phyloP scores from a whole-genome alignment of 2,888 invertebrate genomes.

The Zygogramma bicolorata region DNA sequence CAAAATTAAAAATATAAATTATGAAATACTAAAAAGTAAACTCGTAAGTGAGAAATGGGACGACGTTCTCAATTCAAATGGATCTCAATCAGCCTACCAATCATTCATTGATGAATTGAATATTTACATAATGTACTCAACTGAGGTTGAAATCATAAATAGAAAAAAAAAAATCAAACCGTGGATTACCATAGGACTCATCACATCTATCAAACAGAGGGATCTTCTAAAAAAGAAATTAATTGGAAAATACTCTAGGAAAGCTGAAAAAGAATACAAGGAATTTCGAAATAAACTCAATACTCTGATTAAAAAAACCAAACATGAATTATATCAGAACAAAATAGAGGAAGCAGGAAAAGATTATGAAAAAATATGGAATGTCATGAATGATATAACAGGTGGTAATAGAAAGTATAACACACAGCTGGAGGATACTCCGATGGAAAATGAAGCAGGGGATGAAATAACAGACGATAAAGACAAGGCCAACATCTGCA shows the following conservation, averaged over 20 bases:
- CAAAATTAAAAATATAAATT: not conserved
- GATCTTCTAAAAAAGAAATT: constrained; percentile 18
- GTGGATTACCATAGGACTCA: constrained; percentile 25
- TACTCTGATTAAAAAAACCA: constrained; percentile 16
- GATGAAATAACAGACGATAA: constrained; percentile 14
- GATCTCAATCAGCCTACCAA: constrained; percentile 5
- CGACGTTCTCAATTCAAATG: not conserved
- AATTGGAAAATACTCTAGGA: not conserved
- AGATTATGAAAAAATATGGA: constrained; percentile 21
- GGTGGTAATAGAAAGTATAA: constrained; percentile 1
- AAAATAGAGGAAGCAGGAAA: constrained; percentile 23
- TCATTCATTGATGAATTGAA: not conserved
- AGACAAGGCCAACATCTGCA: not conserved
- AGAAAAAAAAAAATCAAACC: constrained; percentile 23
- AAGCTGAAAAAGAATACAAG: constrained; percentile 19
- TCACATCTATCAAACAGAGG: constrained; percentile 18
- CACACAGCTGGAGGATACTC: constrained; percentile 15
- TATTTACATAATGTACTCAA: not conserved
- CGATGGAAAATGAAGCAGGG: not conserved
- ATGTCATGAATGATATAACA: constrained; percentile 21
- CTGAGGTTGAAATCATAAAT: not conserved
- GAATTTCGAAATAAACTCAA: constrained; percentile 27
- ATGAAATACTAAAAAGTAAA: constrained; percentile 1
- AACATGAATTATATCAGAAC: constrained; percentile 27
- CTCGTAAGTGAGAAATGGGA: constrained; percentile 14